Base-by-base conservation (phyloP, 2,113 vertebrate species). In the Eulacestoma nigropectus region DNA sequence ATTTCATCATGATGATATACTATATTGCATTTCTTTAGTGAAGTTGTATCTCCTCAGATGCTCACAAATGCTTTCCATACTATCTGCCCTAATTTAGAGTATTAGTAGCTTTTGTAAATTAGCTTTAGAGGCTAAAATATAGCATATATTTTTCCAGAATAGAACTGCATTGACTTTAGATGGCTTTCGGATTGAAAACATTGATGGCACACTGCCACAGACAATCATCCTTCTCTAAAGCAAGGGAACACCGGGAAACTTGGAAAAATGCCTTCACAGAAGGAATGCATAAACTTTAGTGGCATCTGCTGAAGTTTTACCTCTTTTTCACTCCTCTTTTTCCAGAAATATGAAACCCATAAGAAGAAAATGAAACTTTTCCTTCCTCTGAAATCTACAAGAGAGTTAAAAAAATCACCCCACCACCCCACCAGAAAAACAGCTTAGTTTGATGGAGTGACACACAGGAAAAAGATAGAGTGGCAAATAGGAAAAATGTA, bases 251-350 rank as follows among this genome's bases (percentile, higher is more conserved):
- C 12, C 64, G 39, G 25, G 47, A 75, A 92, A 74, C 16, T 88
- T 74, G 83, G 42, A 89, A 90, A 87, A 86, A 73, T 60, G 42
- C 33, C 55, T 92, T 90, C 68, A 59, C 19, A 74, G 68, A 74
- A 72, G 18, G 30, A 32, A 20, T 87, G 7, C 7, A 33, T 57
- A 85, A 64, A 56, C 59, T 82, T 21, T 9, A 64, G 14, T 15
- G 13, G 1, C 70, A 55, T 27, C 64, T 74, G 5, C 3, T 4
- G 21, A 65, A 44, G 6, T 20, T 93, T 70, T 75, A 11, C 0
- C 3, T 64, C n/a, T 52, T 87, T 67, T 67, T 47, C 69, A 50
- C 20, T 56, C 12, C 16, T 49, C 4, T 7, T 77, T 92, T 68
- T 47, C 42, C 2, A 47, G 72, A 94, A 50, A 46, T 27, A 53